phyloP scores from a whole-genome alignment of 2,888 invertebrate species.

The Hipparchia semele region DNA sequence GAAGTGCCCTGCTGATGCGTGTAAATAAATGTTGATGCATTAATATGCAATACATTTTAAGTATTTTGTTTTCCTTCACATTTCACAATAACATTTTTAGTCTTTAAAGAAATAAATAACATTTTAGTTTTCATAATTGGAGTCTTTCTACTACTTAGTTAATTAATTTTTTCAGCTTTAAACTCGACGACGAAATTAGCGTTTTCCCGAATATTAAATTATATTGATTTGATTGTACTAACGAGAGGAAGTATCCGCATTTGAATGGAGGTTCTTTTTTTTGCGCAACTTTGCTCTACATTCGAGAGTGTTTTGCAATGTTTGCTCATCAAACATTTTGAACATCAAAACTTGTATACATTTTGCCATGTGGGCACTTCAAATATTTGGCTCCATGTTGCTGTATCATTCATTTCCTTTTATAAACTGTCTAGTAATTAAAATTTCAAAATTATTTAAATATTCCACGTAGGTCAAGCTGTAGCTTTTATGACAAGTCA shows the following conservation, averaged over 20 bases:
- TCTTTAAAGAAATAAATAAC: neutral
- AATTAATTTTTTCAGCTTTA: neutral
- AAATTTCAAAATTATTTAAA: no score
- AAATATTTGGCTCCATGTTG: neutral
- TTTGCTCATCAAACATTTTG: slow-evolving; percentile 36
- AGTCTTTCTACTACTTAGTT: no score
- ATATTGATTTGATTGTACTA: no score
- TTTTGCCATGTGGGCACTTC: slow-evolving; percentile 7
- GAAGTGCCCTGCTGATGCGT: no score
- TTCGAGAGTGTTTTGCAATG: slow-evolving; percentile 31
- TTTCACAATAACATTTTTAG: neutral
- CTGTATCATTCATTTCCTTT: neutral
- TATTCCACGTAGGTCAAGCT: no score
- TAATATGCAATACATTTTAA: no score
- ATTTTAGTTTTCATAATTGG: no score
- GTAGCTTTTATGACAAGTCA: no score
- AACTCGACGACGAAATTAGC: neutral
- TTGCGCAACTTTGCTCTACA: slow-evolving; percentile 23
- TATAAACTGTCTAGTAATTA: neutral
- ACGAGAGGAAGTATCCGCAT: slow-evolving; percentile 9
- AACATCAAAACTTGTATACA: slow-evolving; percentile 16
- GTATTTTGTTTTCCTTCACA: no score
- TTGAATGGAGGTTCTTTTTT: slow-evolving; percentile 32
- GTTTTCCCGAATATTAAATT: neutral
- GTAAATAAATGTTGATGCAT: no score